Percentiles rank a stretch among this genome's conserved stretches.
Conservation (phyloP, 2,113 vertebrate genomes). For the Rhinoderma darwinii region DNA sequence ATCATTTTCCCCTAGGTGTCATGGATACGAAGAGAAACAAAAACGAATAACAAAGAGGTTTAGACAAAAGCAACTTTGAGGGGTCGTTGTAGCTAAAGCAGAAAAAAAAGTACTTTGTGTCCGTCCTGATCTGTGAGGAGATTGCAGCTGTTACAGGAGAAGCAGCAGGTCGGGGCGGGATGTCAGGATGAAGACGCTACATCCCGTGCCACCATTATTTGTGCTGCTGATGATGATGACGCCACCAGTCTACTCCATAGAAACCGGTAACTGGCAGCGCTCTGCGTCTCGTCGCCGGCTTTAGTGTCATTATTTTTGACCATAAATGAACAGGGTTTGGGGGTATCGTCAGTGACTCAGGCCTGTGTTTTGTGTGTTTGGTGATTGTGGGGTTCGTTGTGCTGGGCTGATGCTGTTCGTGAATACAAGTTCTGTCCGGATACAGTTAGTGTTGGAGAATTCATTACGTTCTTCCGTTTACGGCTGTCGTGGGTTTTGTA, state of each 20-base stretch:
- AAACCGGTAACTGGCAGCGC: conserved; percentile 64
- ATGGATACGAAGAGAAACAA: conserved; percentile 61
- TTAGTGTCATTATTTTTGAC: too few relatives aligned
- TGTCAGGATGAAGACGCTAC: not conserved
- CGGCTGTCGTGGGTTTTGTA: too few relatives aligned
- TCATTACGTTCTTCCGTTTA: too few relatives aligned
- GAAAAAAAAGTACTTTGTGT: not conserved
- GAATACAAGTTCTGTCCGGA: too few relatives aligned
- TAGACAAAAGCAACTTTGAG: conserved; percentile 8
- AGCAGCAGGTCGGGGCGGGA: not conserved
- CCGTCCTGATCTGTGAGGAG: not conserved
- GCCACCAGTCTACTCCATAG: conserved; percentile 32
- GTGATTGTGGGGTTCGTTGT: too few relatives aligned
- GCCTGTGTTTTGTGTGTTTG: too few relatives aligned
- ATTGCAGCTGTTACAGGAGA: conserved; percentile 41
- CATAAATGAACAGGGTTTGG: too few relatives aligned
- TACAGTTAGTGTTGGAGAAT: too few relatives aligned
- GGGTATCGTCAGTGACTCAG: too few relatives aligned
- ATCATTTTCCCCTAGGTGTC: conserved; percentile 58
- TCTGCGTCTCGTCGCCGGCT: too few relatives aligned
- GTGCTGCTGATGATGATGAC: conserved; percentile 46
- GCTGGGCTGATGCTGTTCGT: too few relatives aligned
- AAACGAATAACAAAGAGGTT: conserved; percentile 29
- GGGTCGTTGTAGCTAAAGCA: conserved; percentile 17
- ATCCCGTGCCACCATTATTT: conserved; percentile 24